Base-by-base conservation (phyloP, 2,113 vertebrate genomes). In the Cryptoleucopteryx plumbea region DNA sequence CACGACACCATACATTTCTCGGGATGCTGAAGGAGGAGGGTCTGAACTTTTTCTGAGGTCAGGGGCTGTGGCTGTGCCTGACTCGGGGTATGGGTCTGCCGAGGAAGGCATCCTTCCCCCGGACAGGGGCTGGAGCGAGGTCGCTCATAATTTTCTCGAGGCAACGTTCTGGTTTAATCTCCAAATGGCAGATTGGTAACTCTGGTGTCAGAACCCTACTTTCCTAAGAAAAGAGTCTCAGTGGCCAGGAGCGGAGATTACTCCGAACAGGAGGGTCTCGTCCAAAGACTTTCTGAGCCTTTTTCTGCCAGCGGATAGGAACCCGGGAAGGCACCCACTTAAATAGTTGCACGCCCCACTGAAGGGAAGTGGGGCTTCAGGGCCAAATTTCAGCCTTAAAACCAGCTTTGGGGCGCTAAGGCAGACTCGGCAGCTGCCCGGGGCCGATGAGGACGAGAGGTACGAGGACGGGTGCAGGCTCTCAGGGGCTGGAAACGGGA, bases 281-380 rank as follows among this genome's bases (percentile, higher is more conserved):
- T 40, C 21, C 61, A 82, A 72, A 80, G n/a, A 16, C 20, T 45
- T 50, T 67, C 29, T 13, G 5, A 83, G 10, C 1, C 27, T 48
- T 18, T 32, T 36, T 20, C 21, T 67, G 31, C 23, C 65, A 61
- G 63, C 0, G 0, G 17, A 7, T 25, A 42, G 8, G 7, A 67
- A 21, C 13, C 19, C 45, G 10, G 47, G 18, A 86, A 93, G 88
- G 32, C 10, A 78, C 4, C 9, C 26, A 9, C 56, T 83, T n/a
- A 72, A 88, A 48, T 4, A 77, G 48, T 0, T 40, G 21, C 18
- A 32, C 23, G 23, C 0, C 7, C 11, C 4, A 1, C 17, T 61
- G 52, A 82, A 65, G 32, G 27, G 1, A 84, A 79, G n/a, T 40
- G 38, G 25, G 59, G 15, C 31, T 88, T 79, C 56, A 8, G 1